phyloP scores from a whole-genome alignment of 2,113 vertebrate species.

The Megaceryle maxima region DNA sequence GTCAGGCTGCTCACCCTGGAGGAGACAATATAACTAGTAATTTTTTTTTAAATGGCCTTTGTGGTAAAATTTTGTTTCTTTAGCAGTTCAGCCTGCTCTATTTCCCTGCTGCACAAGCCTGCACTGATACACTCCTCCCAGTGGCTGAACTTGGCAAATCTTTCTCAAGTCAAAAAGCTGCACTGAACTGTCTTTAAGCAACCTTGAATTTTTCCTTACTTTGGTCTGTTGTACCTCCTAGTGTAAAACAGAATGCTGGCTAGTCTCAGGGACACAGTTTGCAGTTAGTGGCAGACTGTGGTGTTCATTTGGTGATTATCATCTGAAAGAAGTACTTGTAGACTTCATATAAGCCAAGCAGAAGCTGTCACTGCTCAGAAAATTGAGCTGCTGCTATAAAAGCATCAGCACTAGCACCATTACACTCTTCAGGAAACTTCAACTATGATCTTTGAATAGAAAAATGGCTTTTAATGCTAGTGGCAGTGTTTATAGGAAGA shows the following conservation, averaged over 20 bases:
- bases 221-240: background rate
- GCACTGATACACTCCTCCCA: background rate
- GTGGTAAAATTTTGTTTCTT: background rate
- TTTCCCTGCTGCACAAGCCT: background rate
- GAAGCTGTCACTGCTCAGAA: background rate
- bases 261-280: background rate
- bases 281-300: background rate
- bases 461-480: background rate
- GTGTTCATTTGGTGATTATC: background rate
- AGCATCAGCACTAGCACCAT: accelerated
- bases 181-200: background rate
- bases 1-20: background rate
- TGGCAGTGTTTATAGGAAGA: background rate
- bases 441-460: background rate
- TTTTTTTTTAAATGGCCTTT: background rate
- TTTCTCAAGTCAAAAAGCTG: background rate
- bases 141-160: background rate
- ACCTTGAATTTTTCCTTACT: background rate
- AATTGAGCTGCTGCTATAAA: background rate
- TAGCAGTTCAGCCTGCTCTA: background rate
- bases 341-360: background rate
- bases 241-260: accelerated
- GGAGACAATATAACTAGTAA: background rate
- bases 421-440: background rate
- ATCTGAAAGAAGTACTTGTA: background rate